phyloP scores from a whole-genome alignment of 2,113 vertebrate genomes.

The Cnemophilus loriae region DNA sequence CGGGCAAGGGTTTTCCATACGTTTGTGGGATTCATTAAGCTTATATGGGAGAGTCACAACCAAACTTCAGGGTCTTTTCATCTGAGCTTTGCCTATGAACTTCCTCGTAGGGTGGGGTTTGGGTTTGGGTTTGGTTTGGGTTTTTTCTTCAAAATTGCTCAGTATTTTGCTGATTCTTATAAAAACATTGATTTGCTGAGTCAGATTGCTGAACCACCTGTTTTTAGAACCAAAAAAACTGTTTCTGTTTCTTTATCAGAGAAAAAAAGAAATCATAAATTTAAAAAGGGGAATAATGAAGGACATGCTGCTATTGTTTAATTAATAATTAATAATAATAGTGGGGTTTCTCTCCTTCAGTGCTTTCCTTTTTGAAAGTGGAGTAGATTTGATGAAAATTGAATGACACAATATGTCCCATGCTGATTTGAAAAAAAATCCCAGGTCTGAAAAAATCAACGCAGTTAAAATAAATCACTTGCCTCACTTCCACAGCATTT shows the following conservation, averaged over 20 bases:
- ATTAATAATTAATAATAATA: not conserved
- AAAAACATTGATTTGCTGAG: slow-evolving; percentile 14
- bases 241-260: not conserved
- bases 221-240: not conserved
- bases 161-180: not conserved
- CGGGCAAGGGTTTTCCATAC: not conserved
- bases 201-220: slow-evolving; percentile 33
- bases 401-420: not conserved
- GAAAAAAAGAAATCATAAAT: not conserved
- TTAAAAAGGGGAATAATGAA: not conserved
- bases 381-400: not conserved
- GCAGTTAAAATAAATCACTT: slow-evolving; percentile 36
- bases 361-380: not conserved
- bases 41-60: not conserved
- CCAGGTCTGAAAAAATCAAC: not conserved
- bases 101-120: not conserved
- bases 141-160: not conserved
- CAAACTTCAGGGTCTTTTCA: not conserved
- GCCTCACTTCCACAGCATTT: slow-evolving; percentile 7
- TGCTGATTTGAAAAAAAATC: not conserved
- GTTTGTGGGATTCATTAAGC: not conserved
- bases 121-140: too few relatives aligned
- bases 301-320: not conserved
- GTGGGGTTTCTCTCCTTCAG: not conserved
- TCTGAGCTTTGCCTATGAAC: not conserved